Conservation (phyloP, 2,888 invertebrate species). For the Idaea aversata region DNA sequence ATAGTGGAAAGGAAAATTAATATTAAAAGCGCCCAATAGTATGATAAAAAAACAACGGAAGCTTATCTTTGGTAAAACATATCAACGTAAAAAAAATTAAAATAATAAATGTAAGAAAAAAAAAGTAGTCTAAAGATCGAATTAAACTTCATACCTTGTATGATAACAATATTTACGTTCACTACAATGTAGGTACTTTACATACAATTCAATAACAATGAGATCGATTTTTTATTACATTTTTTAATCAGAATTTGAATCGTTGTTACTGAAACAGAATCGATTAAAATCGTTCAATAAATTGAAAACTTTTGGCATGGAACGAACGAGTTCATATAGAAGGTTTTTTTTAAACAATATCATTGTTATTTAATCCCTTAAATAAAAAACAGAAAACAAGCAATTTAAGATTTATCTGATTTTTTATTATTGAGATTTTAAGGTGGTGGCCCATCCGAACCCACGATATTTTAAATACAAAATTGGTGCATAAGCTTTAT, state of each 20-base stretch:
- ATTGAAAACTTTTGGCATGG: neutral
- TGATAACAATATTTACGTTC: conserved; percentile 75
- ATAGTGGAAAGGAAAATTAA: conserved; percentile 13
- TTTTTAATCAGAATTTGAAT: conserved; percentile 62
- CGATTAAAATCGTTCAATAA: conserved; percentile 25
- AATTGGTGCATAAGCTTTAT: too few species aligned
- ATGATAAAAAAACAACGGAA: conserved; percentile 47
- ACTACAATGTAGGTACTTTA: conserved; percentile 61
- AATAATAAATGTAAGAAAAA: conserved; percentile 15
- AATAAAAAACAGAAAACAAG: neutral
- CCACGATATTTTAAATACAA: too few species aligned
- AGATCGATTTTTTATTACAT: conserved; percentile 74
- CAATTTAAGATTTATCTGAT: neutral
- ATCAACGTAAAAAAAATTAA: conserved; percentile 9
- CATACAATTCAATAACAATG: conserved; percentile 74
- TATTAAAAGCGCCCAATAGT: conserved; percentile 16
- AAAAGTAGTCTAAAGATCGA: conserved; percentile 35
- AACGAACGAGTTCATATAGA: neutral
- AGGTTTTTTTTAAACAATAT: neutral
- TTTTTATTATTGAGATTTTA: too few species aligned
- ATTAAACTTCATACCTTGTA: conserved; percentile 78
- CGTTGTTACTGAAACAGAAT: conserved; percentile 48
- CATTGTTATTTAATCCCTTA: neutral
- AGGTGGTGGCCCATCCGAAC: too few species aligned
- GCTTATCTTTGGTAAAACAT: conserved; percentile 73